Evolutionary conservation across 2,113 vertebrate species (phyloP).

Genomic region (Copsychus sechellarum): DNA sequence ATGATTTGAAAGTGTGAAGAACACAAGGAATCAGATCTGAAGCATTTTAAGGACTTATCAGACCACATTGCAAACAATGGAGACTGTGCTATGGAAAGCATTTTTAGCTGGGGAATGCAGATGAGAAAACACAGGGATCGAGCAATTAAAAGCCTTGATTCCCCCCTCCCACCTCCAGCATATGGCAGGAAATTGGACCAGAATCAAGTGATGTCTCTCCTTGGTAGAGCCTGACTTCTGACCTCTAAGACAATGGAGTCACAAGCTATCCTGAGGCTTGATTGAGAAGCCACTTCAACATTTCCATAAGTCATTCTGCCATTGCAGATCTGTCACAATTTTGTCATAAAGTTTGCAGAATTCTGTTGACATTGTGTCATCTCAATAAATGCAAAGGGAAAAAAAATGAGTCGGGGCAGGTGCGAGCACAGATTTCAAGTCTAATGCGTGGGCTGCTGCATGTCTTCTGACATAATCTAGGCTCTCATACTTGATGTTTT

Average conservation of each 20-base stretch:
- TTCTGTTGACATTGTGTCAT: conserved; percentile 76
- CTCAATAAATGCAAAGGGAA: conserved; percentile 75
- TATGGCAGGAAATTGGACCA: conserved; percentile 72
- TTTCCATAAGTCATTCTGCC: conserved; percentile 77
- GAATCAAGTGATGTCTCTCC: conserved; percentile 67
- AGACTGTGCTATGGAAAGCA: neutral
- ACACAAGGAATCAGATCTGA: neutral
- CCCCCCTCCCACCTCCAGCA: conserved; percentile 63
- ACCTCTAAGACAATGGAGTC: conserved; percentile 74
- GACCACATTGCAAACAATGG: neutral
- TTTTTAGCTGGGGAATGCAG: conserved; percentile 59
- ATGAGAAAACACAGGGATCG: conserved; percentile 38
- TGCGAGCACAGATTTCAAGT: conserved; percentile 76
- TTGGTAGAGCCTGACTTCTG: conserved; percentile 61
- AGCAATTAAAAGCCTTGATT: conserved; percentile 67
- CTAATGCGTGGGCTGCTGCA: conserved; percentile 76
- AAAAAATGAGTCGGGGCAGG: conserved; percentile 73
- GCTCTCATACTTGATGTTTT: conserved; percentile 75
- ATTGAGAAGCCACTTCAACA: conserved; percentile 74
- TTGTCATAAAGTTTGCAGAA: conserved; percentile 77
- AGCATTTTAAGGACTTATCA: neutral
- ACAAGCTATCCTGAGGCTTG: conserved; percentile 73
- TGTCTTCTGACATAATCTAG: conserved; percentile 76
- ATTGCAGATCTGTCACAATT: conserved; percentile 76
- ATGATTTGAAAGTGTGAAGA: neutral